Evolutionary conservation across 2,888 invertebrate genomes (phyloP), one percentile per base, ranked within the genome.

Genomic region (Philaethria dido): DNA sequence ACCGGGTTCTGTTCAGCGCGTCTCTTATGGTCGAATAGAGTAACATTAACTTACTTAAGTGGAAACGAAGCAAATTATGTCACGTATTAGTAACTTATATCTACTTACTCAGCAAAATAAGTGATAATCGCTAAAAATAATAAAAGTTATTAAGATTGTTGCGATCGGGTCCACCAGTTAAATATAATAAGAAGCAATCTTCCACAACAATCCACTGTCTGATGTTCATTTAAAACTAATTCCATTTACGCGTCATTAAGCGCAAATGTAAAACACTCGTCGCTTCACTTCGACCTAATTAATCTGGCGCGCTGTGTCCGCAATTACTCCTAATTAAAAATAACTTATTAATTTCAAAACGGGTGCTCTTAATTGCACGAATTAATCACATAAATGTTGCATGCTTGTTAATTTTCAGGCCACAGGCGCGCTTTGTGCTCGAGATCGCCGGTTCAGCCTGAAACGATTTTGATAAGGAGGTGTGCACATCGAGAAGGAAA

Each of bases 321-420:
- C 84, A 91, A 92, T 92, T 89, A 90, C 86, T 80, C 64, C 83
- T 91, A 88, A 92, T 92, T 92, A 90, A 90, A 92, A 90, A 91
- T 91, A 91, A 90, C 89, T 92, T 90, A 90, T 88, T 91, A 88
- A 90, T 89, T 89, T 87, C 80, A 83, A 81, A 77, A 75, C 81
- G 80, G 81, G 79, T 78, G 77, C 73, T 78, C 78, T 80, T 90
- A 91, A 92, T 90, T 88, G 83, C 80, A 76, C 78, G 83, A 86
- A 91, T 92, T 88, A 89, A 91, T 92, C 91, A 90, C 82, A 74
- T 83, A 83, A 88, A 91, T 91, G 89, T 85, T 75, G 84, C 91
- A 85, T 88, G 87, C 77, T 79, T 82, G 85, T 88, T 87, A 80
- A 84, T 88, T 89, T 88, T 85, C 84, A 86, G 87, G 83, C 78